Percentiles rank a stretch among this genome's conserved stretches.
Evolutionary conservation across 2,888 invertebrate species (phyloP).

Genomic region (Lamproptera curius): DNA sequence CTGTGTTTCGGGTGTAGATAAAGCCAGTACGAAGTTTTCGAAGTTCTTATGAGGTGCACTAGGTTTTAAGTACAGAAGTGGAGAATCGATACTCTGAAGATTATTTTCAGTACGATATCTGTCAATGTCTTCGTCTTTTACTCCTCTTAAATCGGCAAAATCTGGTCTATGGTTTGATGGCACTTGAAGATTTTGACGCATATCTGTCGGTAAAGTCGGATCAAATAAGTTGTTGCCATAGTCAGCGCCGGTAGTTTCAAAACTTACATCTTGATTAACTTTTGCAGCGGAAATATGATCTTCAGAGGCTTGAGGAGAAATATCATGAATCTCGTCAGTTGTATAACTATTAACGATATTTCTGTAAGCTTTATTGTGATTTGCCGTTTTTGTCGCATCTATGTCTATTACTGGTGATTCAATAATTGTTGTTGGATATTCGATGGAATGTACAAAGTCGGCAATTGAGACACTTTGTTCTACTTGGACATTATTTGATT

Average conservation of each 20-base stretch:
- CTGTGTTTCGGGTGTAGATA: constrained; percentile 43
- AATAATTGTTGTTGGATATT: constrained; percentile 84
- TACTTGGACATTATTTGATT: constrained; percentile 67
- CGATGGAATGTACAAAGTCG: constrained; percentile 83
- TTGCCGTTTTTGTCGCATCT: constrained; percentile 47
- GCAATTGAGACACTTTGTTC: constrained; percentile 82
- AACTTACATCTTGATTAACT: constrained; percentile 58
- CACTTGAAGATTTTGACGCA: constrained; percentile 39
- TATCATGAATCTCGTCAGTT: constrained; percentile 65
- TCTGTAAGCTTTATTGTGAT: constrained; percentile 60
- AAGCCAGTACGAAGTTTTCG: constrained; percentile 53
- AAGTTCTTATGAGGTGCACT: constrained; percentile 76
- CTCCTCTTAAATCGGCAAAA: constrained; percentile 64
- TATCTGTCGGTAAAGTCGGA: constrained; percentile 42
- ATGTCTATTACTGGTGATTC: constrained; percentile 84
- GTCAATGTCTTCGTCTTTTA: constrained; percentile 64
- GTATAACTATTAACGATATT: constrained; percentile 59
- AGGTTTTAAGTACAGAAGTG: constrained; percentile 74
- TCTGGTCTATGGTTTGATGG: constrained; percentile 50
- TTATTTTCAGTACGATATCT: constrained; percentile 66
- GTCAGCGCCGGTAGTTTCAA: constrained; percentile 62
- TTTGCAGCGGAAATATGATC: constrained; percentile 64
- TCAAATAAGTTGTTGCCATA: constrained; percentile 58
- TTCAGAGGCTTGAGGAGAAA: constrained; percentile 74
- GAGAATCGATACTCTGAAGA: constrained; percentile 77